phyloP scores from a whole-genome alignment of 1,140 invertebrate genomes.

The Caerostris darwini region DNA sequence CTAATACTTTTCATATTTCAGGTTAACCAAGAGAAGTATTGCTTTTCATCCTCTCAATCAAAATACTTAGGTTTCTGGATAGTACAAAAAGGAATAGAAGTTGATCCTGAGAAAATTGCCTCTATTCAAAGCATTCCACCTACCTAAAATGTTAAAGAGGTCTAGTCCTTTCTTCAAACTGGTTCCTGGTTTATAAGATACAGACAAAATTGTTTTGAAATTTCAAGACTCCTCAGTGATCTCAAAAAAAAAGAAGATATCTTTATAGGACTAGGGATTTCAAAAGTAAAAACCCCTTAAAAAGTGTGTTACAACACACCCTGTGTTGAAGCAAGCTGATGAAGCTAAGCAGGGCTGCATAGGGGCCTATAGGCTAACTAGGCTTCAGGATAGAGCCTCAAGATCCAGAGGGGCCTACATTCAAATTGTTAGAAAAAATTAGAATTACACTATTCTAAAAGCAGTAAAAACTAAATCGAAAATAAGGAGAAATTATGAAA shows the following conservation, averaged over 20 bases:
- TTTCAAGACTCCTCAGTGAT: not conserved
- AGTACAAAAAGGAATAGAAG: conserved; percentile 77
- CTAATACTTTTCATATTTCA: not conserved
- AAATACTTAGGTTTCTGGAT: conserved; percentile 21
- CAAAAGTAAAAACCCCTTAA: conserved; percentile 59
- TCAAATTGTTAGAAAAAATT: too few relatives aligned
- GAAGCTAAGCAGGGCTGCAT: too few relatives aligned
- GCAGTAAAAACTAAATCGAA: too few relatives aligned
- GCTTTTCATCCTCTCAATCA: not conserved
- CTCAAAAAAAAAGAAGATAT: conserved; percentile 79
- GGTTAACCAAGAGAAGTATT: not conserved
- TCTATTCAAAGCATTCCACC: conserved; percentile 77
- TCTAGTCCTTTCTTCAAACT: conserved; percentile 79
- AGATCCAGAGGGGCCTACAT: too few relatives aligned
- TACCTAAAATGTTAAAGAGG: conserved; percentile 80
- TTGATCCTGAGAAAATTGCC: conserved; percentile 78
- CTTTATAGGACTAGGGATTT: conserved; percentile 41
- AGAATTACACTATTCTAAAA: too few relatives aligned
- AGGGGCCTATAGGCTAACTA: too few relatives aligned
- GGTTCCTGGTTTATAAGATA: not conserved
- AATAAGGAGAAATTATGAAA: too few relatives aligned
- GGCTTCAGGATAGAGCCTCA: too few relatives aligned
- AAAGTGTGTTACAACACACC: conserved; percentile 24
- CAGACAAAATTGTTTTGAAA: not conserved
- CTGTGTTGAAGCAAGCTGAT: conserved; percentile 58